Conservation (phyloP, 2,113 vertebrate genomes). For the Trogon melanurus region DNA sequence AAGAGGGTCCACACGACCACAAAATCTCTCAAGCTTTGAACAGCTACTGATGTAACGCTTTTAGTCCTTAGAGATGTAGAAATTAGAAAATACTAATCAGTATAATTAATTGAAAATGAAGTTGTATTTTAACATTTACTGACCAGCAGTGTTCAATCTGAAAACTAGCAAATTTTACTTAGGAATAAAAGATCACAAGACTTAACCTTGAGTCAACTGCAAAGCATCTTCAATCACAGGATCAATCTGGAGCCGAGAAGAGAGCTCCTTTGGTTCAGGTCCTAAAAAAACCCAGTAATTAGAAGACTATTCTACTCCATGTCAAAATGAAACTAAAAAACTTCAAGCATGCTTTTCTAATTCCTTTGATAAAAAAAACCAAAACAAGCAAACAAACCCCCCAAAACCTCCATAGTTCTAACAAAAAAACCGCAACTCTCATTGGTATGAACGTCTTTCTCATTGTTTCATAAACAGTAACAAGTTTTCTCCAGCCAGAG, state of each 20-base stretch:
- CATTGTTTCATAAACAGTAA: background rate
- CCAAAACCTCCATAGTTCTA: background rate
- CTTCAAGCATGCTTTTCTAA: background rate
- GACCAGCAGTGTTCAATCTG: background rate
- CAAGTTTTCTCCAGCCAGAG: background rate
- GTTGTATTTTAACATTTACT: background rate
- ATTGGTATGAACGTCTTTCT: background rate
- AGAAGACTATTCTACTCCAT: constrained; percentile 22
- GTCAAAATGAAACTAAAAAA: background rate
- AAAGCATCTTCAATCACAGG: constrained; percentile 68
- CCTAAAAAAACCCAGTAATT: constrained; percentile 46
- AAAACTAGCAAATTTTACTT: background rate
- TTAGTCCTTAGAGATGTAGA: background rate
- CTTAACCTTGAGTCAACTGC: constrained; percentile 74
- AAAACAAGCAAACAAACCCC: background rate
- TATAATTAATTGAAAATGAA: background rate
- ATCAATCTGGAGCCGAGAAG: constrained; percentile 86
- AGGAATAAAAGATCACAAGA: background rate
- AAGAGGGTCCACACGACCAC: background rate
- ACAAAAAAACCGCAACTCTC: background rate
- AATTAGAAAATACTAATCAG: background rate
- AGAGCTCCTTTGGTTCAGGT: constrained; percentile 75
- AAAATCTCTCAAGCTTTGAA: background rate
- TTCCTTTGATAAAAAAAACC: background rate
- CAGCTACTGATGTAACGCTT: background rate